Evolutionary conservation across 1,140 invertebrate genomes (phyloP).

Genomic region (Trichogramma pretiosum): DNA sequence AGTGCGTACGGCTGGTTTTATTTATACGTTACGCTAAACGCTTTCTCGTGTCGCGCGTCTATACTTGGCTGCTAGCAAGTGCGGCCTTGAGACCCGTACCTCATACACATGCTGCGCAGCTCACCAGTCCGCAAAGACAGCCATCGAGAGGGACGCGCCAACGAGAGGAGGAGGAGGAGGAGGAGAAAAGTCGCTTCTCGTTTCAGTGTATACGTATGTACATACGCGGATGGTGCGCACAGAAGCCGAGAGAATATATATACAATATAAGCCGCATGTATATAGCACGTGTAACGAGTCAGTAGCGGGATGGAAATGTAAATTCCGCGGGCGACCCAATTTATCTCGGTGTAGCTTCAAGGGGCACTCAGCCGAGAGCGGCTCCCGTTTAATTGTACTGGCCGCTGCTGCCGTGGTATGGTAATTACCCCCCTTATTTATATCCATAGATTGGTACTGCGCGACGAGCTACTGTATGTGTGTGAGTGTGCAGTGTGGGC

Average conservation of each 20-base stretch:
- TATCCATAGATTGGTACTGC: slow-evolving; percentile 16
- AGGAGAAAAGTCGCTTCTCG: neutral
- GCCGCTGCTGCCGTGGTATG: slow-evolving; percentile 25
- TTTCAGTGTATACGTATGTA: no score
- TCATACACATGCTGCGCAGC: no score
- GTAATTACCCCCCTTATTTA: slow-evolving; percentile 36
- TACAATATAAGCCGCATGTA: neutral
- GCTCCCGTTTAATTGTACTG: slow-evolving; percentile 36
- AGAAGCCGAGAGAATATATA: no score
- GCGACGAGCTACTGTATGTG: neutral
- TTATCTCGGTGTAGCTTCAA: slow-evolving; percentile 26
- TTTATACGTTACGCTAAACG: no score
- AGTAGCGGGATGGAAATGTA: slow-evolving; percentile 34
- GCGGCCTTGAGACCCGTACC: no score
- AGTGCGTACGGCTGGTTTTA: no score
- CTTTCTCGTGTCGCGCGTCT: no score
- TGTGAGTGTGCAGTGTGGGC: neutral
- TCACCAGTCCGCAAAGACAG: no score
- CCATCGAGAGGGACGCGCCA: neutral
- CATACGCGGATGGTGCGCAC: neutral
- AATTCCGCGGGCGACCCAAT: slow-evolving; percentile 36
- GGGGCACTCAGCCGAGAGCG: slow-evolving; percentile 20
- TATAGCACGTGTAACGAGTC: slow-evolving; percentile 37
- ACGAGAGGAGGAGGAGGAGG: neutral
- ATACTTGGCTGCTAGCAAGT: no score